Conservation (phyloP, 1,140 invertebrate species). For the Drosophila oshimai region DNA sequence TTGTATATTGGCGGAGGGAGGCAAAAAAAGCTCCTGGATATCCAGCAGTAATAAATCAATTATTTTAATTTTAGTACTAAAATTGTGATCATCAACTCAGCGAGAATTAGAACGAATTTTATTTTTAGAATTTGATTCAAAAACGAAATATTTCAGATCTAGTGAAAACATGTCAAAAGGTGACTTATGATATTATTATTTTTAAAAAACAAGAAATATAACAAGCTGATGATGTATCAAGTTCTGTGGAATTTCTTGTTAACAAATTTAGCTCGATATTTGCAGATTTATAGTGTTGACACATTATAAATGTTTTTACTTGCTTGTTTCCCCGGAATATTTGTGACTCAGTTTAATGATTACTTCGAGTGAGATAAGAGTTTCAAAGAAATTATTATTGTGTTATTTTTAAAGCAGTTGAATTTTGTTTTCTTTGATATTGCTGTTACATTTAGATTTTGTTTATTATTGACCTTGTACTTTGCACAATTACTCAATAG, state of each 20-base stretch:
- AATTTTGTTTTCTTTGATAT: background rate
- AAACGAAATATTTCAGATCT: too few species aligned
- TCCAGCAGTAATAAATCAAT: constrained; percentile 49
- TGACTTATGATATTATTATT: too few species aligned
- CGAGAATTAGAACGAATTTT: background rate
- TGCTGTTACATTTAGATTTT: background rate
- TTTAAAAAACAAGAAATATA: background rate
- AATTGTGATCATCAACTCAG: background rate
- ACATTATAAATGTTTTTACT: background rate
- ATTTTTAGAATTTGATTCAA: too few species aligned
- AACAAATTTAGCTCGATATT: too few species aligned
- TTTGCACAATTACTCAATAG: constrained; percentile 28
- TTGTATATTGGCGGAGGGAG: constrained; percentile 17
- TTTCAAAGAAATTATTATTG: background rate
- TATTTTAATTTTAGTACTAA: constrained; percentile 23
- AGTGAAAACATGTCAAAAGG: too few species aligned
- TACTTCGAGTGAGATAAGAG: background rate
- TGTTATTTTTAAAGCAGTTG: background rate
- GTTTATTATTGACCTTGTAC: constrained; percentile 13
- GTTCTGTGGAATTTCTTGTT: too few species aligned
- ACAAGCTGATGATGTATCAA: too few species aligned
- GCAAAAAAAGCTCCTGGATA: background rate
- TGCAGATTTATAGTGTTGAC: background rate
- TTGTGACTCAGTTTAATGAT: background rate
- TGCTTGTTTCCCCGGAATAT: background rate